Base-by-base conservation (phyloP, 2,797 vertebrate species). In the Sciurus carolinensis region DNA sequence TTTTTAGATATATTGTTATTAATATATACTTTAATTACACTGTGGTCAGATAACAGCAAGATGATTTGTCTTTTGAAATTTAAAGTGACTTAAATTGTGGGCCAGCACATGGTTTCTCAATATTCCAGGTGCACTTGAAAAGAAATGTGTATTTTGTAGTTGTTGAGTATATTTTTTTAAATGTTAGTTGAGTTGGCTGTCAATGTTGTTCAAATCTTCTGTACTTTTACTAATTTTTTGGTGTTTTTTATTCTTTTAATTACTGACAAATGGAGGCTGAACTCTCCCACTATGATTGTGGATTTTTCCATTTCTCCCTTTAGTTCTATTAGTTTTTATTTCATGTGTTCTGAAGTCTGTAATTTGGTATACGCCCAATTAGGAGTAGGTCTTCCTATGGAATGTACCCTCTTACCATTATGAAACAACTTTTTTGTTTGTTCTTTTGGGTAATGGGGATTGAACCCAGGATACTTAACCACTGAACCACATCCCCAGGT, bases 41-140 rank as follows among this genome's bases (percentile, higher is more conserved):
- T 93, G 42, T 52, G 18, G 54, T 64, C 81, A 93, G 75, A 92
- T 22, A 93, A 52, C n/a, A 72, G 5, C 36, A 81, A 54, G 22
- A 54, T 85, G 28, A 69, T 75, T 66, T 81, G 57, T 64, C 47
- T 77, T 93, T 54, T 73, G 67, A 93, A 88, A 52, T 81, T 87
- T 81, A 66, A 36, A 52, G 28, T 54, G 47, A 66, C 59, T 47
- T 82, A 54, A 75, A 66, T 5, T 76, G 17, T 89, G 39, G 30
- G 22, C 30, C 59, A 94, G 24, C 30, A 89, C 52, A 67, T 36
- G 47, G 42, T 66, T 52, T 86, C 12, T 88, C 36, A 89, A 30
- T 42, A 76, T 76, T 15, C 30, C 50, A 36, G 7, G 24, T 67
- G 20, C 4, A 92, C 36, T 72, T 52, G 67, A 80, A 80, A 62